These are phyloP conservation scores for Strigamia crassipes DNA, from an alignment of 2,888 invertebrate species.

Conservation along the genomic window DNA sequence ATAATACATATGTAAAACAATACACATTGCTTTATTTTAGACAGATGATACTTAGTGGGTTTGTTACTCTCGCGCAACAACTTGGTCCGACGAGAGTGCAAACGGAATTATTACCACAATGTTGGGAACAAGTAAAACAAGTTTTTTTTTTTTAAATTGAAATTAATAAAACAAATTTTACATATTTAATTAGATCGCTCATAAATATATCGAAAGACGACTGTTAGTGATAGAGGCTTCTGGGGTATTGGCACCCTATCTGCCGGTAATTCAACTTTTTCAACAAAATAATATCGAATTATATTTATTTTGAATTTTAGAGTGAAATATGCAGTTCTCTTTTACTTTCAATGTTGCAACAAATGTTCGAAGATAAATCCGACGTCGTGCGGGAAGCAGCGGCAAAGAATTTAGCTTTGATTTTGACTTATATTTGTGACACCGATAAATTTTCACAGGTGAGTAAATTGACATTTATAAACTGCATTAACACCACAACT, in stretches of 20 bases:
- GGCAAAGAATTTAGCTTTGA: slow-evolving; percentile 66
- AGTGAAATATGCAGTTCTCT: slow-evolving; percentile 69
- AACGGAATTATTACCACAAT: slow-evolving; percentile 71
- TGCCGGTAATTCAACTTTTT: slow-evolving; percentile 61
- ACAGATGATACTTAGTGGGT: slow-evolving; percentile 59
- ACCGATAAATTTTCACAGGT: slow-evolving; percentile 67
- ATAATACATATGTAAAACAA: background rate
- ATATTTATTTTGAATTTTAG: slow-evolving; percentile 55
- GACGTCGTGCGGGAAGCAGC: slow-evolving; percentile 67
- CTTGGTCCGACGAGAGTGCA: slow-evolving; percentile 64
- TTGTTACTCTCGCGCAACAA: slow-evolving; percentile 61
- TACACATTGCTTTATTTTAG: slow-evolving; percentile 53
- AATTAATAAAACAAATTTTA: background rate
- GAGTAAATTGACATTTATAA: background rate
- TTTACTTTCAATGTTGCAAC: slow-evolving; percentile 72
- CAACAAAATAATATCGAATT: background rate
- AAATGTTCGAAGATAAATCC: slow-evolving; percentile 72
- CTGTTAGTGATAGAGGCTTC: slow-evolving; percentile 72
- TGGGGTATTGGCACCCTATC: slow-evolving; percentile 68
- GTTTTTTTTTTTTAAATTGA: background rate
- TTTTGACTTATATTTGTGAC: slow-evolving; percentile 69
- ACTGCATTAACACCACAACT: background rate
- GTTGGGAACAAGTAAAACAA: slow-evolving; percentile 67
- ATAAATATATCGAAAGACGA: slow-evolving; percentile 70
- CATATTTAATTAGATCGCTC: slow-evolving; percentile 63